Evolutionary conservation across 2,797 vertebrate species (phyloP).

Genomic region (Myotis daubentonii): DNA sequence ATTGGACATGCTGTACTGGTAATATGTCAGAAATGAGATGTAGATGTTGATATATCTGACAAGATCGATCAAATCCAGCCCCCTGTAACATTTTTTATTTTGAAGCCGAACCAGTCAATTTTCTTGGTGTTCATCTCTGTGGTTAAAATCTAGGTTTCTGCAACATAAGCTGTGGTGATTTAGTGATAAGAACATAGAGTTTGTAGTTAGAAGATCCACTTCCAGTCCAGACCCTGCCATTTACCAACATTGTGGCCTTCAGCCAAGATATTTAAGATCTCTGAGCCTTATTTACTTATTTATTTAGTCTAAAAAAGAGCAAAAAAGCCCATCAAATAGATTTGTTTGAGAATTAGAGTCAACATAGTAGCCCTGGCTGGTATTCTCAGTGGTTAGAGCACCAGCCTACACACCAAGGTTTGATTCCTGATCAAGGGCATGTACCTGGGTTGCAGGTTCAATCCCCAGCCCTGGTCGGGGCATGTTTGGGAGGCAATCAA

Average conservation of each 20-base stretch:
- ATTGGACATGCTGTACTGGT: background rate
- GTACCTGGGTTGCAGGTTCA: too few species aligned
- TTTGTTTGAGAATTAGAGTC: background rate
- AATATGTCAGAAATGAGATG: background rate
- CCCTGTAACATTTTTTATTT: background rate
- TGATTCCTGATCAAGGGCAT: too few species aligned
- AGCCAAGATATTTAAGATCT: background rate
- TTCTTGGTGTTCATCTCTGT: background rate
- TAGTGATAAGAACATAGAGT: background rate
- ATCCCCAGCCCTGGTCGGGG: too few species aligned
- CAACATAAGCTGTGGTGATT: background rate
- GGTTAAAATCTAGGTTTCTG: slow-evolving; percentile 31
- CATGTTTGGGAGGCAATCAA: too few species aligned
- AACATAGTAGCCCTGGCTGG: background rate
- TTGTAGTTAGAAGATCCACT: background rate
- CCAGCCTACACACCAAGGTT: too few species aligned
- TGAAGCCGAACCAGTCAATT: background rate
- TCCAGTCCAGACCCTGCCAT: background rate
- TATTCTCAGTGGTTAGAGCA: too few species aligned
- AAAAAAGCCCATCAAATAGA: background rate
- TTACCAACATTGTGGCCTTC: background rate
- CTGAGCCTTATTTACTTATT: background rate
- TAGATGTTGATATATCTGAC: background rate
- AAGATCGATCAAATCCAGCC: background rate
- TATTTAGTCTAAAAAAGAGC: slow-evolving; percentile 25